Percentiles rank a stretch among this genome's conserved stretches.
Evolutionary conservation across 2,113 vertebrate genomes (phyloP).

Genomic region (Hemiprocne comata): DNA sequence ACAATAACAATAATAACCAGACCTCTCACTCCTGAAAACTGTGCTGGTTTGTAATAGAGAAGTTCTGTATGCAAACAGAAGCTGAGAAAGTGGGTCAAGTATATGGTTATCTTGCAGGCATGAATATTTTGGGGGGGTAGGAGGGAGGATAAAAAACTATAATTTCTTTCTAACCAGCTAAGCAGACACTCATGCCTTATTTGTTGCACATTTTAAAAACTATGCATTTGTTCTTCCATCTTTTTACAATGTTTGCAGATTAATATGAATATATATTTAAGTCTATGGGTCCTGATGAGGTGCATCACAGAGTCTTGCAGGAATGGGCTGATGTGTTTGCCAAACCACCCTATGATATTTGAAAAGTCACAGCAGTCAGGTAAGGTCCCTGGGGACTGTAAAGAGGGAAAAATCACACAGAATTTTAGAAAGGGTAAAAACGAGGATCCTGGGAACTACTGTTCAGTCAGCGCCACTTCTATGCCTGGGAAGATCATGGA

Average conservation of each 20-base stretch:
- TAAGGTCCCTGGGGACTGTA: too few species aligned
- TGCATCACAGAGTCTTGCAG: too few species aligned
- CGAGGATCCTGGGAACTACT: too few species aligned
- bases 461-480: too few species aligned
- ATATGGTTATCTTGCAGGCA: background rate
- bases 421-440: too few species aligned
- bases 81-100: background rate
- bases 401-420: too few species aligned
- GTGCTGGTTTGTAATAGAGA: background rate
- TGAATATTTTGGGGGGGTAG: rapidly evolving
- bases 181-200: background rate
- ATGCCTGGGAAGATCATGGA: too few species aligned
- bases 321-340: too few species aligned
- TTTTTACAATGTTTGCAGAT: background rate
- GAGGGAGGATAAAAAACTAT: background rate
- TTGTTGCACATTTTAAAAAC: background rate
- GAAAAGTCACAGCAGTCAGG: too few species aligned
- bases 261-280: background rate
- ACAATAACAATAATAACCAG: background rate
- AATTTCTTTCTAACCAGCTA: background rate
- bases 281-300: too few species aligned
- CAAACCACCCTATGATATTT: too few species aligned
- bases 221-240: background rate
- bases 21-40: background rate
- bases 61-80: background rate